These are phyloP conservation scores for Mormyrus lacerda DNA, from an alignment of 2,113 vertebrate genomes.

Conservation along the genomic window DNA sequence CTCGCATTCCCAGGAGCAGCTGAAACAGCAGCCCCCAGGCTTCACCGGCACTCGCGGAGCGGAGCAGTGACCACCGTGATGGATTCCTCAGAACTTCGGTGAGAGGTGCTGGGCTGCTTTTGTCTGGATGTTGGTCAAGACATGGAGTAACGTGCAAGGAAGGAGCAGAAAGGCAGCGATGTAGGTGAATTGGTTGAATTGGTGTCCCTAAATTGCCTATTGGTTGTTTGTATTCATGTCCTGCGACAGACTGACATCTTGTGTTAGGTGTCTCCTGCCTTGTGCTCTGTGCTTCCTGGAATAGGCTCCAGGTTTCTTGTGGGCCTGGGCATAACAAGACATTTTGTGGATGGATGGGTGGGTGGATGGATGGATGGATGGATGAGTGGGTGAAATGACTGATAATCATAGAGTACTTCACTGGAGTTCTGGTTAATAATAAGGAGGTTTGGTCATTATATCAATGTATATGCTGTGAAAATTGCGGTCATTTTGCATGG, in stretches of 20 bases:
- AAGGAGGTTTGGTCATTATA: background rate
- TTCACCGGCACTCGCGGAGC: background rate
- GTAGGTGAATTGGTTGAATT: background rate
- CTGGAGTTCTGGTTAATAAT: background rate
- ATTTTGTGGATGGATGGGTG: background rate
- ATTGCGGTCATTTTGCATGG: background rate
- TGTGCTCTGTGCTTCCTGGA: background rate
- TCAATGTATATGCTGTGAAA: background rate
- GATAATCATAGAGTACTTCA: background rate
- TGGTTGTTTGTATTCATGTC: background rate
- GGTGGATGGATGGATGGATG: background rate
- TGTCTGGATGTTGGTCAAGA: background rate
- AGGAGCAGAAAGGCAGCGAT: background rate
- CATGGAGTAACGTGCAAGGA: no score
- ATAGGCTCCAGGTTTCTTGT: background rate
- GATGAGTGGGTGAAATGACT: background rate
- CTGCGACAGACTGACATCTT: background rate
- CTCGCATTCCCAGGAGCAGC: background rate
- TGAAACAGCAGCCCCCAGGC: background rate
- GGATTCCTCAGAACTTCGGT: background rate
- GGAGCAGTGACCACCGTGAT: background rate
- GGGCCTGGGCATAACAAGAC: background rate
- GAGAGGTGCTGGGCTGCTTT: background rate
- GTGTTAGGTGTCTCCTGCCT: background rate
- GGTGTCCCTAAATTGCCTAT: background rate